Base-by-base conservation (phyloP, 35 echinoderm and acorn worm species). In the Ophiothrix spiculata region DNA sequence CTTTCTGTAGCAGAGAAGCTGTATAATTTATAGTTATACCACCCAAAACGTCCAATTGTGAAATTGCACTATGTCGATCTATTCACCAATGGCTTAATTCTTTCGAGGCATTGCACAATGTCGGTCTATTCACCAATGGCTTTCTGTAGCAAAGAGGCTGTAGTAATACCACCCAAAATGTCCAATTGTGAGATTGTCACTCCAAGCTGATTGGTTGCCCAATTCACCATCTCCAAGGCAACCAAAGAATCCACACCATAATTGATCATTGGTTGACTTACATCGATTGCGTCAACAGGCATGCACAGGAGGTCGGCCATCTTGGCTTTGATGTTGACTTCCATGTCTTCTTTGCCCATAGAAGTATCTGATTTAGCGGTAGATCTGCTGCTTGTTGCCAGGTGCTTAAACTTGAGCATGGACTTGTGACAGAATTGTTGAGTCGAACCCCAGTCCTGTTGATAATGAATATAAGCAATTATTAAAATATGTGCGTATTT, bases 211-310 rank as follows among this genome's bases (percentile, higher is more conserved):
- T 85, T 87, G 36, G 86, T 93, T 16, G 91, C 95, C 95, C 95
- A 98, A 32, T 84, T 94, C 16, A 98, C 95, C 95, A 98, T 94
- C 79, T 98, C 95, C 21, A 98, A 81, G 35, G 95, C 92, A 91
- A 98, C 91, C 81, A 98, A 83, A 36, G 95, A 98, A 42, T 98
- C 95, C 77, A 98, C 92, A 4, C 91, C 95, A 77, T 94, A 94
- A 89, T 91, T 94, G 60, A 98, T 93, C 95, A 98, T 98, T 2
- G 84, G 84, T 31, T 41, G 84, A 35, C 74, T 90, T 10, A 94
- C 63, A 38, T 93, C 95, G 37, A 98, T 98, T 13, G 75, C 39
- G 33, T 91, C 95, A 4, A 88, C 80, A 49, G 88, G 82, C 23
- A 93, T 87, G 64, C 95, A 98, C 10, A 98, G 81, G 33, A 98